Conservation (phyloP, 2,888 invertebrate species). For the Drosophila barbarae region DNA sequence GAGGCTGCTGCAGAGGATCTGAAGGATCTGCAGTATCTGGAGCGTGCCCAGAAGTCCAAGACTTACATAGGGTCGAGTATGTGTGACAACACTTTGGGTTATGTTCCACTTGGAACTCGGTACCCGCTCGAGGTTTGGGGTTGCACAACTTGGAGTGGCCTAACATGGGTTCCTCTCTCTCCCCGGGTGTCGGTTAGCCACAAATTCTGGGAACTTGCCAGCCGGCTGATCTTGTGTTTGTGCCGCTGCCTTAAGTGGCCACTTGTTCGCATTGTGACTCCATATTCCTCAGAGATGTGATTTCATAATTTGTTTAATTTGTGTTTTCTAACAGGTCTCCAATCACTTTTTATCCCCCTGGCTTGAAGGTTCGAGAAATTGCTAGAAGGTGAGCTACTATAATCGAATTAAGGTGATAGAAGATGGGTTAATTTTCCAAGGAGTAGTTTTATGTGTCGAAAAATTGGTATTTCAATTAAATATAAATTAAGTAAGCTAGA, state of each 20-base stretch:
- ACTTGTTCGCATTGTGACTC: slow-evolving; percentile 8
- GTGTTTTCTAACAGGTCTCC: slow-evolving; percentile 23
- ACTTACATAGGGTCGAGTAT: slow-evolving; percentile 28
- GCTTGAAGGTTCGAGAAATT: no score
- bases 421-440: no score
- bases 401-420: no score
- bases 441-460: background rate
- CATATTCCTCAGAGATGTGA: slow-evolving; percentile 5
- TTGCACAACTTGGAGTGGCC: slow-evolving; percentile 9
- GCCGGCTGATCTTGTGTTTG: slow-evolving; percentile 14
- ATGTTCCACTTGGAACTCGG: slow-evolving; percentile 1
- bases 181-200: slow-evolving; percentile 54
- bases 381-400: no score
- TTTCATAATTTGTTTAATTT: slow-evolving; percentile 26
- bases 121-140: background rate
- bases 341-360: background rate
- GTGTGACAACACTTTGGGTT: slow-evolving; percentile 45
- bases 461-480: background rate
- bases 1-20: background rate
- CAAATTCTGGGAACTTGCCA: slow-evolving; percentile 52
- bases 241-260: slow-evolving; percentile 19
- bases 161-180: slow-evolving; percentile 11
- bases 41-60: slow-evolving; percentile 34
- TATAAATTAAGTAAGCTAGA: background rate
- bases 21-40: background rate